Evolutionary conservation across 2,888 invertebrate genomes (phyloP), one percentile per base, ranked within the genome.

Genomic region (Sinodicranocentrus sp.): DNA sequence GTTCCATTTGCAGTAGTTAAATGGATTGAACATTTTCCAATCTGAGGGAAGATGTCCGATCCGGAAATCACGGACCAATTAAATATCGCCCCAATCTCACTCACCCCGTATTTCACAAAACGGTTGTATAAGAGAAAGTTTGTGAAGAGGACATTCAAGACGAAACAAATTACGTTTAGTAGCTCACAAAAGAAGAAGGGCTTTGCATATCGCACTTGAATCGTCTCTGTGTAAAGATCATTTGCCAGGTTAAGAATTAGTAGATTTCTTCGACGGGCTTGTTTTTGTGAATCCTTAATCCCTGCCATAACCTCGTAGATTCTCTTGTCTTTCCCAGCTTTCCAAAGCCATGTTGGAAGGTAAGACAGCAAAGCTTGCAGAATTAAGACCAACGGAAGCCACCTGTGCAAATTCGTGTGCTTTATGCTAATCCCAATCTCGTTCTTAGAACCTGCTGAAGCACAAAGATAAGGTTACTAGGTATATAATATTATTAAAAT

Each of bases 151-250:
- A 84, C 33, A 57, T 86, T 82, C 3, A 73, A 17, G 5, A 68
- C 94, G 90, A 94, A 94, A 91, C 95, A 95, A 39, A 92, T 33
- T 88, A 95, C 93, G 90, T 96, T 96, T 79, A 95, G 91, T 10
- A 94, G 84, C 91, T 96, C 96, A 89, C 95, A 95, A 87, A 94
- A 90, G 57, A 95, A 89, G 93, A 91, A 89, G 93, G 93, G 89
- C 94, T 77, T 83, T n/a, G 70, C 77, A 44, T 83, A 71, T 0
- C 77, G 52, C 25, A n/a, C 71, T 44, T 83, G 76, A 13, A 63
- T 83, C 8, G 8, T 61, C 39, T 73, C 59, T 1, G 57, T 48
- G 52, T n/a, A 68, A n/a, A 82, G 67, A 21, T 83, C 82, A 54
- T 57, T 77, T 8, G 77, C 76, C 43, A 77, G 71, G 67, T 76